Percentiles rank a stretch among this genome's conserved stretches.
phyloP scores from a whole-genome alignment of 2,888 invertebrate genomes.

The Podotricha telesiphe region DNA sequence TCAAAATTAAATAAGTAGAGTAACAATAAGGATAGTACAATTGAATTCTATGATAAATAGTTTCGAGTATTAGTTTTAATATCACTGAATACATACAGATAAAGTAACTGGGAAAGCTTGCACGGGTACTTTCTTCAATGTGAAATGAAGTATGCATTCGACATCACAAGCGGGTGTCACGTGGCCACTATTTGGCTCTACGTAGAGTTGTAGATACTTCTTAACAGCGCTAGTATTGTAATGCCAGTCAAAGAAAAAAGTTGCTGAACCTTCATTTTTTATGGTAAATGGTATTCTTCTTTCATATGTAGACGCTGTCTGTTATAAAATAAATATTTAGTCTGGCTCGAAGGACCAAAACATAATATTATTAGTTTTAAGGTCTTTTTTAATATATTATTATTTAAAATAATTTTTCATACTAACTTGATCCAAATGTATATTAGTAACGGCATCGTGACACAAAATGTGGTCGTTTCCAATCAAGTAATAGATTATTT shows the following conservation, averaged over 20 bases:
- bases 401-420: not conserved
- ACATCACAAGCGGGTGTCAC: conserved; percentile 63
- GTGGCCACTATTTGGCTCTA: conserved; percentile 70
- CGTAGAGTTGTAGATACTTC: conserved; percentile 65
- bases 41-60: no score
- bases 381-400: no score
- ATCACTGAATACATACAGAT: conserved; percentile 52
- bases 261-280: conserved; percentile 74
- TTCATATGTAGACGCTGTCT: conserved; percentile 77
- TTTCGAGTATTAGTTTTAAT: not conserved
- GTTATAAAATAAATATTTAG: conserved; percentile 34
- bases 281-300: conserved; percentile 68
- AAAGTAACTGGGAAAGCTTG: conserved; percentile 67
- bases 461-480: conserved; percentile 68
- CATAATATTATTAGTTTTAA: no score
- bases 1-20: no score
- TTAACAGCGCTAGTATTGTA: conserved; percentile 62
- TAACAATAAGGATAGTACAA: no score
- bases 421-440: conserved; percentile 73
- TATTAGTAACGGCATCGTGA: conserved; percentile 67
- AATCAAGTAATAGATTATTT: conserved; percentile 73
- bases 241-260: conserved; percentile 73
- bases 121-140: conserved; percentile 70
- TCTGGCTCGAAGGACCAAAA: not conserved
- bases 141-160: conserved; percentile 67